Percentiles rank a stretch among this genome's conserved stretches.
These are phyloP conservation scores for Donacobius atricapilla DNA, from an alignment of 2,113 vertebrate species.

Conservation along the genomic window DNA sequence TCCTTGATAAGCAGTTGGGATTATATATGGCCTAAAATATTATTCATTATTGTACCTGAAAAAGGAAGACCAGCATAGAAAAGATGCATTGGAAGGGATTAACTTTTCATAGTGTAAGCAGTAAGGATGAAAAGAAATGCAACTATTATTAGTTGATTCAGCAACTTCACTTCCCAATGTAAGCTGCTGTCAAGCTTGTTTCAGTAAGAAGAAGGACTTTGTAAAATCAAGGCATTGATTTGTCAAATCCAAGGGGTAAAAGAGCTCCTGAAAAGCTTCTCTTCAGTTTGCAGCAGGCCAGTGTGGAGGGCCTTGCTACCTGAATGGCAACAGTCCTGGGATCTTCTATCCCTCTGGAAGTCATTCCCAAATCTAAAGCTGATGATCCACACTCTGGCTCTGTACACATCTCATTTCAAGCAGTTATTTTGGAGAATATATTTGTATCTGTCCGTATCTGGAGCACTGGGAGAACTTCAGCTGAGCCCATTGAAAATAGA, in stretches of 20 bases:
- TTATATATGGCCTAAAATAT: background rate
- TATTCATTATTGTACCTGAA: background rate
- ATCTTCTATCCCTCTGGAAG: background rate
- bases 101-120: conserved; percentile 8
- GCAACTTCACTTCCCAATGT: background rate
- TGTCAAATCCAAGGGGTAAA: background rate
- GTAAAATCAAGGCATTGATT: background rate
- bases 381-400: background rate
- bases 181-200: conserved; percentile 28
- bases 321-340: background rate
- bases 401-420: background rate
- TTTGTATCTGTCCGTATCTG: background rate
- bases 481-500: background rate
- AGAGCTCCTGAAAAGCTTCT: background rate
- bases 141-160: conserved; percentile 21
- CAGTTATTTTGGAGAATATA: background rate
- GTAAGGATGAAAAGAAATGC: conserved; percentile 29
- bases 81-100: background rate
- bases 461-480: background rate
- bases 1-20: background rate
- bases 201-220: background rate
- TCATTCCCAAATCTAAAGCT: background rate
- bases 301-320: background rate
- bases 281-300: background rate
- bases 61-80: background rate